Evolutionary conservation across 1,140 invertebrate genomes (phyloP).

Genomic region (Drosophila albomicans): DNA sequence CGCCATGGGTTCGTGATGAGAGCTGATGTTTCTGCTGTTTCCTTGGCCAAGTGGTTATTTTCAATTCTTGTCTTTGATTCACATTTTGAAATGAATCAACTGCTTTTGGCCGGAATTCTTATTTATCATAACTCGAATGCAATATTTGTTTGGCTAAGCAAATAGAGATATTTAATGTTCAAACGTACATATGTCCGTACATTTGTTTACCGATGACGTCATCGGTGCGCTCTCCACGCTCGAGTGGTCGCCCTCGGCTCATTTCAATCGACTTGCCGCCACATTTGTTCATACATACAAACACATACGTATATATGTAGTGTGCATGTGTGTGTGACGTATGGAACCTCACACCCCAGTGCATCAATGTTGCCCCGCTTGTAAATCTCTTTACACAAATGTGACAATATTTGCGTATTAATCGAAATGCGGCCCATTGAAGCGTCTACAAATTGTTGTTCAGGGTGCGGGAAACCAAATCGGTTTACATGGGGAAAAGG

Average conservation of each 20-base stretch:
- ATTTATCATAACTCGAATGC: conserved; percentile 8
- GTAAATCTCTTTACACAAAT: conserved; percentile 67
- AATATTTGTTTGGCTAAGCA: conserved; percentile 27
- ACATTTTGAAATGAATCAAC: conserved; percentile 13
- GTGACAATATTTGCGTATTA: conserved; percentile 76
- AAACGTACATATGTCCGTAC: conserved; percentile 7
- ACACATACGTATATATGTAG: neutral
- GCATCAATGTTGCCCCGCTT: conserved; percentile 16
- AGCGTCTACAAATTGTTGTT: conserved; percentile 27
- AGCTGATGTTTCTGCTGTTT: neutral
- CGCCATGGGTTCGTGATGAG: conserved; percentile 7
- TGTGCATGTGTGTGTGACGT: conserved; percentile 37
- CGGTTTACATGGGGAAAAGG: conserved; percentile 20
- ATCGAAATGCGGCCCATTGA: conserved; percentile 62
- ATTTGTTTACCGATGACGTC: conserved; percentile 57
- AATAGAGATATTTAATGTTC: conserved; percentile 43
- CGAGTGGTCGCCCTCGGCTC: conserved; percentile 52
- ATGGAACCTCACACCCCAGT: conserved; percentile 17
- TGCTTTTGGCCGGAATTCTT: conserved; percentile 1
- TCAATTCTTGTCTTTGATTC: neutral
- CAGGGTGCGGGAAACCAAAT: conserved; percentile 7
- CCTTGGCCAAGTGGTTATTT: conserved; percentile 3
- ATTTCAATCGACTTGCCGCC: conserved; percentile 42
- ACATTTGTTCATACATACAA: conserved; percentile 13
- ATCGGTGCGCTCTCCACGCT: conserved; percentile 37